Base-by-base conservation (phyloP, 1,140 invertebrate species). In the Heliconius melpomene region DNA sequence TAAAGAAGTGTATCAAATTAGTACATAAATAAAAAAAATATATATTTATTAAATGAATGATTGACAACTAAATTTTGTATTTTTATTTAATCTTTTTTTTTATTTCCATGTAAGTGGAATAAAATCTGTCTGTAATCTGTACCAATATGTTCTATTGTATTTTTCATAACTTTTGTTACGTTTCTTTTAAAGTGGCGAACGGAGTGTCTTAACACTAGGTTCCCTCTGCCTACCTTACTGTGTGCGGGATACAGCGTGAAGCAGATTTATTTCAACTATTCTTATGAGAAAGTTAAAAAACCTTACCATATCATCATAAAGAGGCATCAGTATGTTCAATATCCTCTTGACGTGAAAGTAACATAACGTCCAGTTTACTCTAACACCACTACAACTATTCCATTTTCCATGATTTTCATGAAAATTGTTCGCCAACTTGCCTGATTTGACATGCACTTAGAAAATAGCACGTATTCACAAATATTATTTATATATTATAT, bases 291-390 rank as follows among this genome's bases (percentile, higher is more conserved):
- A 52, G 7, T 52, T 20, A 18, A 52, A 57, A 40, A 75, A 57
- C 90, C 92, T 93, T 80, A 94, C 92, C 88, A 92, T 92, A 83
- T 90, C 89, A 93, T 92, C 89, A 90, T 93, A 92, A 90, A 90
- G 89, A 84, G 92, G 89, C 91, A 94, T 94, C 60, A 92, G 88
- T 85, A 92, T 86, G 73, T 86, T 85, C 78, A 93, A 72, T 77
- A 93, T 88, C 74, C 88, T 82, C 85, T 89, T 88, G 75, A 92
- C 87, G 38, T 91, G 85, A 72, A 86, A 89, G 66, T 87, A 89
- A 84, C 92, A 94, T 93, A 93, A 86, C 86, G 92, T 94, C 90
- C 88, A 89, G 52, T 94, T 94, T 76, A 94, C 66, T 76, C 89
- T 83, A 73, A 73, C 76, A 70, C 89, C 88, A 79, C 79, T 82